phyloP scores from a whole-genome alignment of 2,113 vertebrate species.

The Polyodon spathula region DNA sequence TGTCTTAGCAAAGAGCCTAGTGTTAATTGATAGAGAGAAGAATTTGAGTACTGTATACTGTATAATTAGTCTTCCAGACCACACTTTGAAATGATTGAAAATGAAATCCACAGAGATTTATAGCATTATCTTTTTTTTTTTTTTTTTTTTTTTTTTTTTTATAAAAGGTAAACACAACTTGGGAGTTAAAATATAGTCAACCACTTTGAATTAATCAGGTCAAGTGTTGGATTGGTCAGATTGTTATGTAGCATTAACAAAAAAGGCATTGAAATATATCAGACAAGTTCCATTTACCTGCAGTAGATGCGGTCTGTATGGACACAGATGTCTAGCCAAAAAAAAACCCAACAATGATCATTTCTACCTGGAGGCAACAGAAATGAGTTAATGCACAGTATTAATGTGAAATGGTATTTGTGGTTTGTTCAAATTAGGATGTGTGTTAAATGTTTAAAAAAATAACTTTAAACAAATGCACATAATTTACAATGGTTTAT shows the following conservation, averaged over 20 bases:
- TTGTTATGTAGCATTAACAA: too few species aligned
- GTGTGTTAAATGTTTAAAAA: conserved; percentile 21
- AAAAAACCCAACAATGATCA: too few species aligned
- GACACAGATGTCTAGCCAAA: conserved; percentile 16
- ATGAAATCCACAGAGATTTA: conserved; percentile 16
- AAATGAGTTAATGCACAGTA: conserved; percentile 11
- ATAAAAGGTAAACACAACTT: conserved; percentile 49
- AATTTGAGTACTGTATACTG: too few species aligned
- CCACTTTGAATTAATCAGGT: conserved; percentile 31
- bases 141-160: conserved; percentile 47
- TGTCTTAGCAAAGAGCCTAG: neutral
- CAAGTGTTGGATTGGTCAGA: conserved; percentile 25
- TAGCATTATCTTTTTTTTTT: conserved; percentile 17
- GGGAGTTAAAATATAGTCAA: conserved; percentile 27
- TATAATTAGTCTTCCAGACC: too few species aligned
- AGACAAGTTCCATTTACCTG: too few species aligned
- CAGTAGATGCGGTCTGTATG: neutral
- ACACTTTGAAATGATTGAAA: conserved; percentile 2
- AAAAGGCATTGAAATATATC: too few species aligned
- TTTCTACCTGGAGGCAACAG: too few species aligned
- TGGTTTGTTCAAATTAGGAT: conserved; percentile 27
- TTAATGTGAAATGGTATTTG: too few species aligned
- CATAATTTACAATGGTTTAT: conserved; percentile 30
- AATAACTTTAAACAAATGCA: conserved; percentile 23
- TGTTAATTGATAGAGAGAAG: too few species aligned